Conservation (phyloP, 2,888 invertebrate genomes). For the Pecten maximus region DNA sequence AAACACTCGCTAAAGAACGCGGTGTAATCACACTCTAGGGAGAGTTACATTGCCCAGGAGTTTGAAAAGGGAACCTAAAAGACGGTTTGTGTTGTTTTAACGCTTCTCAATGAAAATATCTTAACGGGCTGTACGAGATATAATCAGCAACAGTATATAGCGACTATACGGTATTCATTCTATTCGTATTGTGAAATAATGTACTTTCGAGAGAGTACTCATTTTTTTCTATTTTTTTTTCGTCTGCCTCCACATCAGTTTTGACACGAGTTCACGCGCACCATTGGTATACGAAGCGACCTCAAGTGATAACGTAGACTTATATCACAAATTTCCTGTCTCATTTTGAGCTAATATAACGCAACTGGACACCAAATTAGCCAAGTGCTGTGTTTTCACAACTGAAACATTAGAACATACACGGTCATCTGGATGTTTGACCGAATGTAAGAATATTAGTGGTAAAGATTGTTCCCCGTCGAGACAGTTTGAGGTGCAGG, state of each 20-base stretch:
- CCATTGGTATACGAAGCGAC: not conserved
- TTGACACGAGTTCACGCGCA: slow-evolving; percentile 31
- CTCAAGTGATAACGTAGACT: not conserved
- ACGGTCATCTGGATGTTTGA: slow-evolving; percentile 21
- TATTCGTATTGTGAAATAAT: not conserved
- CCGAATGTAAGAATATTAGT: not conserved
- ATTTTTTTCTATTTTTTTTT: not conserved
- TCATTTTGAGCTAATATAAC: slow-evolving; percentile 18
- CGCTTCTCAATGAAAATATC: not conserved
- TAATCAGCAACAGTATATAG: not conserved
- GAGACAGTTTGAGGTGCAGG: not conserved
- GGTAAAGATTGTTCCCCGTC: not conserved
- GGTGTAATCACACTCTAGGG: not conserved
- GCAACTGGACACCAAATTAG: slow-evolving; percentile 32
- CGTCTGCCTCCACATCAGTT: not conserved
- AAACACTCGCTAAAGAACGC: not conserved
- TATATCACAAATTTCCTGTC: not conserved
- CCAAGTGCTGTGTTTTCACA: slow-evolving; percentile 11
- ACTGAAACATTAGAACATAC: not conserved
- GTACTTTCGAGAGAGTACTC: not conserved
- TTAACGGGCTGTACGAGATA: not conserved
- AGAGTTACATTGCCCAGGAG: not conserved
- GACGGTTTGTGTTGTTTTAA: slow-evolving; percentile 11
- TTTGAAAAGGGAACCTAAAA: not conserved
- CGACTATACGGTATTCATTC: not conserved